Base-by-base conservation (phyloP, 2,113 vertebrate species). In the Gallinago media region DNA sequence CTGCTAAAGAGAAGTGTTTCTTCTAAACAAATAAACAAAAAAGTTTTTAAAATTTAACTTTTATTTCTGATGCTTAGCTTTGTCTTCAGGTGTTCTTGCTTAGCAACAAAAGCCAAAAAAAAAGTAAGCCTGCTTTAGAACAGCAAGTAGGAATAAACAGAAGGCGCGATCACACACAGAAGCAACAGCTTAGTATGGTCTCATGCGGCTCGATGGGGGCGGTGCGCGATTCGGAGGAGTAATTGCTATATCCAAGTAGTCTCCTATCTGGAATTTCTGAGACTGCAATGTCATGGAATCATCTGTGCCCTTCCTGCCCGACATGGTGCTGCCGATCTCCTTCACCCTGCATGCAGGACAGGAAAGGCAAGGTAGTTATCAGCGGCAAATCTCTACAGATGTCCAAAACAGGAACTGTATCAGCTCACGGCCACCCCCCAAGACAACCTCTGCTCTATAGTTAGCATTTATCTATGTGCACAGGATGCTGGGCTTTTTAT, bases 221-320 rank as follows among this genome's bases (percentile, higher is more conserved):
- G 99, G 99, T 7, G 98, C 99, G 23, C 99, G 98, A 81, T 99
- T 99, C 0, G 99, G 99, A 22, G 99, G 99, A 2, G 99, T 99
- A 54, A 99, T 99, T 4, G 99, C 99, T 89, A 99, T 99, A 84
- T 99, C 99, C 95, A 99, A 95, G 81, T 99, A 99, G 97, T 99
- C 99, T 88, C 99, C 99, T 36, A 99, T 99, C 95, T 99, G 99
- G 97, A 99, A 99, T 73, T 99, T 99, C 96, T 99, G 99, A 9
- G 99, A 99, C 97, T 99, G 99, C 97, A 99, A 65, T 0, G 99
- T 99, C 99, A 99, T 99, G 88, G 99, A 99, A 89, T 99, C 99
- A 21, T 99, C 99, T 29, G 99, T 98, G 44, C 99, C 99, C 93
- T 99, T 99, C 82, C 99, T 98, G 84, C 99, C 99, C 0, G 99